These are phyloP conservation scores for Pygmarrhopalites habei DNA, from an alignment of 1,140 invertebrate genomes.

Conservation along the genomic window DNA sequence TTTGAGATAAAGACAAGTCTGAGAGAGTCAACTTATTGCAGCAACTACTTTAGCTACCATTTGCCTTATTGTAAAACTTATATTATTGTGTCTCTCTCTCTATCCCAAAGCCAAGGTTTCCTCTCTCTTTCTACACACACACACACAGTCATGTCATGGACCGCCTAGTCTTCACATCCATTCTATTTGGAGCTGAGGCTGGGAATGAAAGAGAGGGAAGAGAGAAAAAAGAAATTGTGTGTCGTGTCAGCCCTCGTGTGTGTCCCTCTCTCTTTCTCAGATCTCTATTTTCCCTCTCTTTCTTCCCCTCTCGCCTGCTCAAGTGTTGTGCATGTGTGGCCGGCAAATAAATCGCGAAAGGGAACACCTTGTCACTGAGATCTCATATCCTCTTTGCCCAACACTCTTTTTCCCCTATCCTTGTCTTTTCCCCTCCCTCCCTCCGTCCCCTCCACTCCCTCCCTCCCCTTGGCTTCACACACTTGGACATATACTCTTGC, in stretches of 20 bases:
- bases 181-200: too few species aligned
- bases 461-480: background rate
- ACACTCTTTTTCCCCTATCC: conserved; percentile 8
- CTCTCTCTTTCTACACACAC: too few species aligned
- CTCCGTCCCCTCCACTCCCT: background rate
- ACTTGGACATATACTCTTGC: background rate
- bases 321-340: conserved; percentile 20
- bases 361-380: conserved; percentile 32
- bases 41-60: too few species aligned
- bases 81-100: too few species aligned
- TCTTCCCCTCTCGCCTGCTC: background rate
- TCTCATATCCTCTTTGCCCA: conserved; percentile 19
- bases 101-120: too few species aligned
- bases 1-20: too few species aligned
- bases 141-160: too few species aligned
- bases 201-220: too few species aligned
- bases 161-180: too few species aligned
- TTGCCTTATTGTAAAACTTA: too few species aligned
- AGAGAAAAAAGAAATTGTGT: too few species aligned
- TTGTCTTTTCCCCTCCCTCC: background rate
- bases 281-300: background rate
- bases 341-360: conserved; percentile 33
- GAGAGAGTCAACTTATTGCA: too few species aligned
- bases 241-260: background rate
- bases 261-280: background rate